A percentile compares a stretch with the other conserved stretches of the same genome.
Conservation (phyloP, 2,888 invertebrate genomes). For the Scaeva pyrastri region DNA sequence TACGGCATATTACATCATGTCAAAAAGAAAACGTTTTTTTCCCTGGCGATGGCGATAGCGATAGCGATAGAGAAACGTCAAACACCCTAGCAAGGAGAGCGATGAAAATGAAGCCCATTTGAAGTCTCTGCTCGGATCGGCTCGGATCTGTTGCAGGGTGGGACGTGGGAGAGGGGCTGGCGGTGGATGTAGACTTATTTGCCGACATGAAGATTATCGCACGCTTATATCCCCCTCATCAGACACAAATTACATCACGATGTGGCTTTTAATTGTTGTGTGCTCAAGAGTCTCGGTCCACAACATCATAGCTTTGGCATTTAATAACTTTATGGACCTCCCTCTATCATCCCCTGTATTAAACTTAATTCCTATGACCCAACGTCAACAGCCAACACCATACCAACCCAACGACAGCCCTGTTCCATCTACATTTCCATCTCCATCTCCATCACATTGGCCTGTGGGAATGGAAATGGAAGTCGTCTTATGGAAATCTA, state of each 20-base stretch:
- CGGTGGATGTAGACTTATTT: conserved; percentile 13
- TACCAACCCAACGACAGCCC: background rate
- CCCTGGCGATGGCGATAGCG: background rate
- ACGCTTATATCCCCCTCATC: conserved; percentile 53
- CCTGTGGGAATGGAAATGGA: background rate
- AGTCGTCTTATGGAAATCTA: background rate
- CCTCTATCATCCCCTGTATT: conserved; percentile 30
- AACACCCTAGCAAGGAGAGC: conserved; percentile 14
- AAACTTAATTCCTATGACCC: conserved; percentile 49
- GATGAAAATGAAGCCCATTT: conserved; percentile 18
- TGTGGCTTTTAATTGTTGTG: conserved; percentile 69
- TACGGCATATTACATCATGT: conserved; percentile 54
- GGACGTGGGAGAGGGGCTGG: no score
- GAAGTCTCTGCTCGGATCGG: background rate
- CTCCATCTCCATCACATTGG: background rate
- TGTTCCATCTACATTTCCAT: background rate
- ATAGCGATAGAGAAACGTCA: background rate
- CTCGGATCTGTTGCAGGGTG: no score
- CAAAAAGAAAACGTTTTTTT: conserved; percentile 17
- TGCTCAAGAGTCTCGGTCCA: conserved; percentile 34
- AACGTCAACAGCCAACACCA: background rate
- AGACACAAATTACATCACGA: conserved; percentile 74
- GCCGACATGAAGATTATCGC: conserved; percentile 66
- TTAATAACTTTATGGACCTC: conserved; percentile 68
- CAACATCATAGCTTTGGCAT: conserved; percentile 67